These are phyloP conservation scores for Lasioglossum baleicum DNA, from an alignment of 1,140 invertebrate species.

Conservation along the genomic window DNA sequence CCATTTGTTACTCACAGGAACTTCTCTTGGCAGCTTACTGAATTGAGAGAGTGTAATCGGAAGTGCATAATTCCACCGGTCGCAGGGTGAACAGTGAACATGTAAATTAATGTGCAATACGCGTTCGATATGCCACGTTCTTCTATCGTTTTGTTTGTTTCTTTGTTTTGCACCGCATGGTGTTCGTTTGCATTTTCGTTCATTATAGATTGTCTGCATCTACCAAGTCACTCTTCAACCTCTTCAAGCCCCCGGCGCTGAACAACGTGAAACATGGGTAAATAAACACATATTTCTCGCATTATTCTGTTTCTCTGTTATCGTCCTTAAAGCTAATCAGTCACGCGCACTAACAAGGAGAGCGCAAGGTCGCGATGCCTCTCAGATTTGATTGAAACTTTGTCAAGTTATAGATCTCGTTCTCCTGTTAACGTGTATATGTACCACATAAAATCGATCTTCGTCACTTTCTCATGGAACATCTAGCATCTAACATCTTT, in stretches of 20 bases:
- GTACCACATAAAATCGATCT: too few relatives aligned
- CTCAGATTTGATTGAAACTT: too few relatives aligned
- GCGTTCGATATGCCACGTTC: constrained; percentile 21
- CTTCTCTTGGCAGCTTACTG: constrained; percentile 33
- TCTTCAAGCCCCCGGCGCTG: constrained; percentile 79
- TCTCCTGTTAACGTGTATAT: too few relatives aligned
- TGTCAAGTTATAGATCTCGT: too few relatives aligned
- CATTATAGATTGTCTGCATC: constrained; percentile 81
- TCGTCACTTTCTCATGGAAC: too few relatives aligned
- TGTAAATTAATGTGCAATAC: constrained; percentile 26
- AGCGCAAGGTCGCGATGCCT: too few relatives aligned
- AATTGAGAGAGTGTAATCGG: constrained; percentile 26
- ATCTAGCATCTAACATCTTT: too few relatives aligned
- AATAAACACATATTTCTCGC: constrained; percentile 63
- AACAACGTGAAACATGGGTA: constrained; percentile 81
- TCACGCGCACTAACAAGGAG: neutral
- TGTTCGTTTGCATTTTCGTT: constrained; percentile 76
- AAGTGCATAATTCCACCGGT: constrained; percentile 23
- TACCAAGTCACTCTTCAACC: constrained; percentile 82
- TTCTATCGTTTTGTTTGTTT: constrained; percentile 6
- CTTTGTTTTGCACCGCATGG: constrained; percentile 72
- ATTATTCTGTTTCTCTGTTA: neutral
- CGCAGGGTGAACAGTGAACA: neutral
- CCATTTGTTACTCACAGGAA: neutral
- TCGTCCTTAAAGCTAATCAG: neutral